Base-by-base conservation (phyloP, 2,113 vertebrate genomes). In the Neodontobutis hainanensis region DNA sequence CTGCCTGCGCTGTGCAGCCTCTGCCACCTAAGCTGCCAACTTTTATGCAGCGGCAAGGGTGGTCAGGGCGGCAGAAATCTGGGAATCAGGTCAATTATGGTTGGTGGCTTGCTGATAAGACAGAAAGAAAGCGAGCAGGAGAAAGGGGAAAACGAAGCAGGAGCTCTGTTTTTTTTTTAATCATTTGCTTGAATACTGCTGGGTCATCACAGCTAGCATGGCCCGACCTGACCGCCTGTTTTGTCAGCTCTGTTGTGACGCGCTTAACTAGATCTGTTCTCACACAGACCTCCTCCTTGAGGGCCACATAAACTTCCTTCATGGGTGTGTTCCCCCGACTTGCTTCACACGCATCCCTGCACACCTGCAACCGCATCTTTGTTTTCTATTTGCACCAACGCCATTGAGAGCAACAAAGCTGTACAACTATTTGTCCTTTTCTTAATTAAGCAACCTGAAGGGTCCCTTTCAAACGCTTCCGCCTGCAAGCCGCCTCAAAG, bases 11-110 rank as follows among this genome's bases (percentile, higher is more conserved):
- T 81, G 73, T 84, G 82, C 87, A 81, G 84, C 83, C 78, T 87
- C 89, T 92, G 90, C 92, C 89, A 92, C 87, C 88, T 91, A 90
- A 91, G 89, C 91, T 92, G 91, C 91, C 91, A 92, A 92, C 90
- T 93, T 90, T 91, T 87, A 88, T 93, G 81, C 77, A 72, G 82
- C 93, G 77, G 90, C 80, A 51, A 90, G 90, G 92, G 92, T 75
- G 90, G 89, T 87, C 92, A 92, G 85, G 81, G 90, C 88, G 82
- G 89, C 85, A 83, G 81, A 89, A 90, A 91, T 89, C 88, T 93
- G 92, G 91, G 91, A 92, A 90, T 92, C 88, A 89, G 89, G 92
- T 93, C 93, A 92, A 94, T 92, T 94, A 94, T 92, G 89, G 92
- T 85, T 60, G 91, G 87, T 85, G 90, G 92, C 89, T 93, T 77